Conservation (phyloP, 1,140 invertebrate genomes). For the Drosophila parabipectinata region DNA sequence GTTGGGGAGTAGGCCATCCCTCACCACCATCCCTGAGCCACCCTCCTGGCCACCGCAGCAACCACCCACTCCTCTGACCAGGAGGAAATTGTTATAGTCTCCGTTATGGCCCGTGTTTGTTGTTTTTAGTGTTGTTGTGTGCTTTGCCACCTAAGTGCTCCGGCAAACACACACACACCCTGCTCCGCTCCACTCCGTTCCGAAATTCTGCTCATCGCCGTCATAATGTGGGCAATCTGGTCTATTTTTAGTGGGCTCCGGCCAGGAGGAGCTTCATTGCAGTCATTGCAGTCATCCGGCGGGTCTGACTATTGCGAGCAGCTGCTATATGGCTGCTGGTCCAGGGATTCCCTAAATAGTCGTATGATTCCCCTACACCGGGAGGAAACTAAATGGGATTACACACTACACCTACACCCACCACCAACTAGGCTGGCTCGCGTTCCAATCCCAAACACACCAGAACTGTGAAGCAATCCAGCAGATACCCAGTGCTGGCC, state of each 20-base stretch:
- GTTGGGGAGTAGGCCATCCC: constrained; percentile 16
- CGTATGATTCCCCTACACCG: not conserved
- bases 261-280: constrained; percentile 42
- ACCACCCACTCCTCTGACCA: constrained; percentile 12
- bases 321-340: constrained; percentile 24
- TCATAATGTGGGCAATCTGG: constrained; percentile 78
- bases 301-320: constrained; percentile 34
- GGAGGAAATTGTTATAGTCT: constrained; percentile 68
- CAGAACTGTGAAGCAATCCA: constrained; percentile 26
- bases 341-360: constrained; percentile 7
- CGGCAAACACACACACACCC: not conserved
- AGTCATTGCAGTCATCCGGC: constrained; percentile 13
- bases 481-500: constrained; percentile 14
- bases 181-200: not conserved
- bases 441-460: constrained; percentile 29
- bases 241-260: constrained; percentile 71
- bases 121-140: constrained; percentile 2
- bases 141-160: constrained; percentile 24
- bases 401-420: too few species aligned
- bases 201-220: constrained; percentile 54
- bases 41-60: constrained; percentile 4
- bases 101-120: constrained; percentile 7
- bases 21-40: not conserved
- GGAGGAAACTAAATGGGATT: not conserved
- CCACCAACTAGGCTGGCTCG: not conserved